Conservation (phyloP, 2,797 vertebrate species). For the Ataeniobius toweri region DNA sequence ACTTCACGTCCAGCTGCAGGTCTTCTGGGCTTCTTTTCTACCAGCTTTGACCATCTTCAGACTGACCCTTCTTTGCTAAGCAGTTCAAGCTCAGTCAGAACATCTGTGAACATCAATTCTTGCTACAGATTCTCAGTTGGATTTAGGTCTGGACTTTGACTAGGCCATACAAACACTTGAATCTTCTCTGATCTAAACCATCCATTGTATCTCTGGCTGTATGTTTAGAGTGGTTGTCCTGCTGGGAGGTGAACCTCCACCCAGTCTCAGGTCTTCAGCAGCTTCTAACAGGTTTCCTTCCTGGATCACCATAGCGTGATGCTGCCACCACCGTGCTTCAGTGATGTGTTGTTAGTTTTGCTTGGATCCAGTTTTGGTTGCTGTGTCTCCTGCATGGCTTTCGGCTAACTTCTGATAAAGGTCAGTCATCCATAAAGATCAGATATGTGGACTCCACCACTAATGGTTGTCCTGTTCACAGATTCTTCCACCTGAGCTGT, state of each 20-base stretch:
- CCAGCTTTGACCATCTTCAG: not conserved
- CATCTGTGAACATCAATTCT: not conserved
- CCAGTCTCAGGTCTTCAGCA: not conserved
- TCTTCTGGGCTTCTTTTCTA: not conserved
- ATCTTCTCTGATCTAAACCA: not conserved
- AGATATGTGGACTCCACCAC: too few species aligned
- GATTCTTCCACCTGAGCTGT: too few species aligned
- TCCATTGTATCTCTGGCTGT: not conserved
- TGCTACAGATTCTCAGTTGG: not conserved
- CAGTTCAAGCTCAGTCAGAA: not conserved
- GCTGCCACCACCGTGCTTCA: too few species aligned
- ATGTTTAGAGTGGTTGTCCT: not conserved
- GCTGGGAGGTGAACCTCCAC: not conserved
- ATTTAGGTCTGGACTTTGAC: not conserved
- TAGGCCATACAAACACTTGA: not conserved
- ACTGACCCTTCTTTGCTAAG: not conserved
- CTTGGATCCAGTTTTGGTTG: too few species aligned
- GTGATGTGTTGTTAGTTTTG: too few species aligned
- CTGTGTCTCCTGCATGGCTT: too few species aligned
- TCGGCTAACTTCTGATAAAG: too few species aligned
- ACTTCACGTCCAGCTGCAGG: too few species aligned
- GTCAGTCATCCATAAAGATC: too few species aligned
- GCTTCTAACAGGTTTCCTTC: too few species aligned
- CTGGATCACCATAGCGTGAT: not conserved
- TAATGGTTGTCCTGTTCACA: too few species aligned